Evolutionary conservation across 2,797 vertebrate genomes (phyloP).

Genomic region (Melopsittacus undulatus): DNA sequence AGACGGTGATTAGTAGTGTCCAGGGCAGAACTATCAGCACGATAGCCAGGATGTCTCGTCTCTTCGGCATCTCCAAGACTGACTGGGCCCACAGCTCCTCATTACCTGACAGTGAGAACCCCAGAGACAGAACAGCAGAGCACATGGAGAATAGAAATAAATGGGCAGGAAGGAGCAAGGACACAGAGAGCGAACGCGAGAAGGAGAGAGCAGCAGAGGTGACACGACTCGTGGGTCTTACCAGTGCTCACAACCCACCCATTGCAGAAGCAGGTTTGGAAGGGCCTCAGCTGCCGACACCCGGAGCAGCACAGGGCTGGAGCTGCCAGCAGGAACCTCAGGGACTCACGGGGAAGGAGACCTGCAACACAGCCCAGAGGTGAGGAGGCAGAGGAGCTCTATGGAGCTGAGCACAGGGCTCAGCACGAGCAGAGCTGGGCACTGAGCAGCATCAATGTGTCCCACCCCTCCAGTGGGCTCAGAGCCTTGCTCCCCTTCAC

Average conservation of each 20-base stretch:
- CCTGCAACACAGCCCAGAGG: constrained; percentile 70
- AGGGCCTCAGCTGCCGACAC: constrained; percentile 44
- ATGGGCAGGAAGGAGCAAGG: constrained; percentile 73
- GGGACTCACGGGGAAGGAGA: constrained; percentile 42
- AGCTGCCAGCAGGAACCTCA: constrained; percentile 49
- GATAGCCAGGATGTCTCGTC: constrained; percentile 98
- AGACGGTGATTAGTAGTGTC: constrained; percentile 98
- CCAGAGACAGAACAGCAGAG: constrained; percentile 77
- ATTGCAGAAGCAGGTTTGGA: constrained; percentile 81
- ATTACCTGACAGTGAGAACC: constrained; percentile 88
- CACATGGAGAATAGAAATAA: constrained; percentile 79
- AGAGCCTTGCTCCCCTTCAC: neutral
- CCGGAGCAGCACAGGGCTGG: neutral
- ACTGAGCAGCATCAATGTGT: neutral
- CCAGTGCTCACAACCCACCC: constrained; percentile 83
- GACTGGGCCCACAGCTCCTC: constrained; percentile 94
- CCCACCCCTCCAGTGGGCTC: neutral
- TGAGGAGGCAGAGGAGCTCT: neutral
- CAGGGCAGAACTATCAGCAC: constrained; percentile 99
- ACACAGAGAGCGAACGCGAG: constrained; percentile 40
- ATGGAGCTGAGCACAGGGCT: rapidly evolving
- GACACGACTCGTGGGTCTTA: constrained; percentile 74
- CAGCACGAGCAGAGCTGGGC: neutral
- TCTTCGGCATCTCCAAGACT: constrained; percentile 99
- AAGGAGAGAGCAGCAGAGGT: constrained; percentile 56